Percentiles rank a stretch among this genome's conserved stretches.
Evolutionary conservation across 2,888 invertebrate genomes (phyloP).

Genomic region (Trissoscelio sp.): DNA sequence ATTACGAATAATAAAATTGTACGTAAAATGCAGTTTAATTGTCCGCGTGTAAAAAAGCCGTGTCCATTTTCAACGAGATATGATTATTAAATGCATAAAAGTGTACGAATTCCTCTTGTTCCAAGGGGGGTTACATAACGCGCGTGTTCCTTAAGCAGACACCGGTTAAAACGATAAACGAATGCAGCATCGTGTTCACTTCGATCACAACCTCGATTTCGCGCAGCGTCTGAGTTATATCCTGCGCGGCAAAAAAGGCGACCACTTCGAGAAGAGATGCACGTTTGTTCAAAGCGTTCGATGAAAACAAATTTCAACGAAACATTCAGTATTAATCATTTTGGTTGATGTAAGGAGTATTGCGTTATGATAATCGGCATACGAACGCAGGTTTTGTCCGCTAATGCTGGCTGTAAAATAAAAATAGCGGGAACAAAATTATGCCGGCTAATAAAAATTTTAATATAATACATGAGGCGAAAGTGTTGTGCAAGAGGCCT

Average conservation of each 20-base stretch:
- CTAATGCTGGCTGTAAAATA: conserved; percentile 3
- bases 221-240: conserved; percentile 50
- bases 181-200: conserved; percentile 54
- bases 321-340: conserved; percentile 23
- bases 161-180: conserved; percentile 57
- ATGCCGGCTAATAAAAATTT: conserved; percentile 8
- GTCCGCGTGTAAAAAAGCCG: conserved; percentile 1
- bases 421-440: conserved; percentile 9
- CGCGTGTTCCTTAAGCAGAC: conserved; percentile 51
- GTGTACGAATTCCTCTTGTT: conserved; percentile 44
- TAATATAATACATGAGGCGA: conserved; percentile 13
- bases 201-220: conserved; percentile 64
- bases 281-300: conserved; percentile 21
- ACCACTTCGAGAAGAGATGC: conserved; percentile 33
- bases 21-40: conserved; percentile 26
- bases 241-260: conserved; percentile 29
- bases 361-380: neutral
- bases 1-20: conserved; percentile 28
- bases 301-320: conserved; percentile 40
- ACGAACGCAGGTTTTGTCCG: neutral
- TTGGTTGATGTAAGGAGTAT: neutral
- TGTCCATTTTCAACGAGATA: conserved; percentile 26
- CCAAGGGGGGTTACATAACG: conserved; percentile 38
- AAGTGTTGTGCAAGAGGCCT: conserved; percentile 15
- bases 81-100: conserved; percentile 38